Evolutionary conservation across 2,888 invertebrate species (phyloP), one percentile per base, ranked within the genome.

Genomic region (Thereva nobilitata): DNA sequence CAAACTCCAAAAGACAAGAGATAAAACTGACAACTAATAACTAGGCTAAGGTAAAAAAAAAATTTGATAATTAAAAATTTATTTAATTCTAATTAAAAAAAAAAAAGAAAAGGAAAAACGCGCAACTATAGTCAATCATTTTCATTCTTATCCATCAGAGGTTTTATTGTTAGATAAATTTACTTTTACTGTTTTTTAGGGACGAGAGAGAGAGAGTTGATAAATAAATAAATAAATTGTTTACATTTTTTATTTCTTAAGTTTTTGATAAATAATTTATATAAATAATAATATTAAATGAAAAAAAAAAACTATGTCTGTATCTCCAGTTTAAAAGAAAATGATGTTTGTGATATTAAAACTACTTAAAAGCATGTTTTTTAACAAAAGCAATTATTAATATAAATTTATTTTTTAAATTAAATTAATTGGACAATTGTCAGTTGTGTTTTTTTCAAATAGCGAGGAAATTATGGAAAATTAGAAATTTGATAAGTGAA

Each of bases 341-440:
- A 34, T 61, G 50, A 61, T 61, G 50, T 61, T 50, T 61, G 61
- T 61, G 61, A 61, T 61, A 61, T 61, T 61, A 37, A 61, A 38
- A 50, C 50, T 50, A 50, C 50, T 61, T 61, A 61, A 50, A 23
- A 23, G 23, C 23, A 23, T 23, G 23, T 23, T 23, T 23, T 23
- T 23, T 23, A 23, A 23, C 23, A 23, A 23, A 23, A 23, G 23
- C 23, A 23, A 23, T 23, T 23, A 23, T 23, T 50, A 61, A 50
- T 50, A 42, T 50, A 61, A 49, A 61, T 41, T 50, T 50, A 50
- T 61, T 61, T 61, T 23, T 23, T 23, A 23, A 23, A 23, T 23
- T 23, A 23, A 23, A 23, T 23, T 23, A 23, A 23, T 23, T 23
- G 23, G 23, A 23, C 23, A 23, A 23, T 23, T 23, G 23, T 23